phyloP scores from a whole-genome alignment of 2,113 vertebrate genomes.

The Atractosteus spatula region DNA sequence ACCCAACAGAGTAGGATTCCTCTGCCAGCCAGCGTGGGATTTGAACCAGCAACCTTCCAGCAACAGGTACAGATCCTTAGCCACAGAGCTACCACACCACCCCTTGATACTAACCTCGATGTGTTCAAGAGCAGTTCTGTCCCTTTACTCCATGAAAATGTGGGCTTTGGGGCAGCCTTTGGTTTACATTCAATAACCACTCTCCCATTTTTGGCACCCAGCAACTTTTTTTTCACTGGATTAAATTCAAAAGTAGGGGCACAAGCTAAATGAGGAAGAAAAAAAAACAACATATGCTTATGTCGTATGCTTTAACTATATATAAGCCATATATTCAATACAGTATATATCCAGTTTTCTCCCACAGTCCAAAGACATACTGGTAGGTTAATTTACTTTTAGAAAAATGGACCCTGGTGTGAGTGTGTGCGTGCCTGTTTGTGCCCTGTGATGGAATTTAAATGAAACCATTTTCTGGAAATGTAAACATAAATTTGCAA shows the following conservation, averaged over 20 bases:
- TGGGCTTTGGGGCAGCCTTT: constrained; percentile 85
- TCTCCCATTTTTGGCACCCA: constrained; percentile 82
- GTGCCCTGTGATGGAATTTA: too few relatives aligned
- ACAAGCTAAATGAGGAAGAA: constrained; percentile 62
- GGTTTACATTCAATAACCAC: constrained; percentile 90
- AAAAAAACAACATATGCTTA: constrained; percentile 8
- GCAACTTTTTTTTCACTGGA: constrained; percentile 81
- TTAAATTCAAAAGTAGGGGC: constrained; percentile 87
- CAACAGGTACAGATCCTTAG: too few relatives aligned
- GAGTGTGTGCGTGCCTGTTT: too few relatives aligned
- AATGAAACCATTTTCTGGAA: too few relatives aligned
- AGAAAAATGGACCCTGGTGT: too few relatives aligned
- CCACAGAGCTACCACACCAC: not conserved
- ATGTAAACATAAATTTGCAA: too few relatives aligned
- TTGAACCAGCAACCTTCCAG: not conserved
- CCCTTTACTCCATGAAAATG: constrained; percentile 89
- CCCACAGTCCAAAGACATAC: too few relatives aligned
- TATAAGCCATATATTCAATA: too few relatives aligned
- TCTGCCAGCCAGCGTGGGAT: not conserved
- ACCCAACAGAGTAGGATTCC: too few relatives aligned
- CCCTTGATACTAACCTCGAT: constrained; percentile 69
- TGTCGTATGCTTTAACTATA: too few relatives aligned
- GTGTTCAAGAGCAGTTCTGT: constrained; percentile 88
- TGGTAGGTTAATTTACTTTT: too few relatives aligned
- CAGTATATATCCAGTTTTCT: too few relatives aligned